Conservation (phyloP, 1,140 invertebrate genomes). For the Euwallacea fornicatus region DNA sequence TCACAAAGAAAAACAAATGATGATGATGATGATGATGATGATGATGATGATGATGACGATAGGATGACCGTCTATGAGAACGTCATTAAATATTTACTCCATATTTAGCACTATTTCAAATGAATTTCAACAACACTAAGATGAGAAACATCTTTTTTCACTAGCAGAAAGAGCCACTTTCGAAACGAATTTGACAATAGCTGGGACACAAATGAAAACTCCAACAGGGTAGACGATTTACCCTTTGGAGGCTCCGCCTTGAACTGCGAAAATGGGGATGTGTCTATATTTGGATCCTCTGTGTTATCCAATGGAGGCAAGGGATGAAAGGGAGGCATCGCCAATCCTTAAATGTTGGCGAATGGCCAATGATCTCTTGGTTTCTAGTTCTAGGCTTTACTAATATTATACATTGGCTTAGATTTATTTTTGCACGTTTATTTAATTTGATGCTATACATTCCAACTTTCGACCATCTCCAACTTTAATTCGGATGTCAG, state of each 20-base stretch:
- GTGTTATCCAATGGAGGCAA: conserved; percentile 43
- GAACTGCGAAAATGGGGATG: conserved; percentile 42
- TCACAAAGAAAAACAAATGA: too few species aligned
- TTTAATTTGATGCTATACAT: conserved; percentile 28
- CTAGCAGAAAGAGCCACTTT: background rate
- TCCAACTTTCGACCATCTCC: conserved; percentile 3
- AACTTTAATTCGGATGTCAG: conserved; percentile 7
- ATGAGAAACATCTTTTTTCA: background rate
- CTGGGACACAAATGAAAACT: conserved; percentile 42
- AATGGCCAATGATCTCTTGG: conserved; percentile 45
- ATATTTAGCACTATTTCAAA: too few species aligned
- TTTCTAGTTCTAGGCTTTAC: conserved; percentile 28
- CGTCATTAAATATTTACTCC: too few species aligned
- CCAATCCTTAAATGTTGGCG: conserved; percentile 45
- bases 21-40: too few species aligned
- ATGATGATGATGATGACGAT: too few species aligned
- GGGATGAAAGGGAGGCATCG: conserved; percentile 34
- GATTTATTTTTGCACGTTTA: conserved; percentile 29
- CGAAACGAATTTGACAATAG: conserved; percentile 13
- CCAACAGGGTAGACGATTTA: conserved; percentile 37
- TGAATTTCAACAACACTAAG: background rate
- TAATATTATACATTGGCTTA: conserved; percentile 34
- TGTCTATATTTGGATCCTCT: conserved; percentile 45
- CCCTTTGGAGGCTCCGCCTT: conserved; percentile 45
- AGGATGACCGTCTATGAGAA: too few species aligned